Base-by-base conservation (phyloP, 2,888 invertebrate species). In the Heteropelma amictum region DNA sequence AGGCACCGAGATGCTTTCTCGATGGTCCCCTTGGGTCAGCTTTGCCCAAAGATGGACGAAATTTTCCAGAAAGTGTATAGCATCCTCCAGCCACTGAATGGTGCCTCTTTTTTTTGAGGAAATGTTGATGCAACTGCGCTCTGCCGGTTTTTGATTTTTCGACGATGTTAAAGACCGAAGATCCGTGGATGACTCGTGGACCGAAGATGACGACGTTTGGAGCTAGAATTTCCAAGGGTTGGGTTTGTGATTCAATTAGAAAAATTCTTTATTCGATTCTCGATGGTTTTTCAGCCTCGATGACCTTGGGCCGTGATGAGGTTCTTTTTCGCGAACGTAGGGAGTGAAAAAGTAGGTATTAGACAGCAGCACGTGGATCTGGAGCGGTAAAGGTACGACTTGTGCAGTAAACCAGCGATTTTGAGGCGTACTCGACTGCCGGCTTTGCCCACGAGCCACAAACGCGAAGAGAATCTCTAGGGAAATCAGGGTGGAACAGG, bases 401-500 rank as follows among this genome's bases (percentile, higher is more conserved):
- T 71, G 54, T 28, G 35, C 26, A 54, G 72, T 42, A 60, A 54
- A 63, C 30, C 40, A 42, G 58, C 64, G 70, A 53, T 70, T 70
- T 60, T 70, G 58, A 53, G 69, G 69, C 70, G 30, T 47, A 56
- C 74, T 74, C 51, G 73, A 68, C 68, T 77, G 74, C 79, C 68
- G 79, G 72, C 49, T 42, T 19, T 56, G 75, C 68, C n/a, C 64
- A 75, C 72, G 69, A 68, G 70, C 77, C 65, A 33, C 77, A 76
- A 74, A 74, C 79, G 63, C 65, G 73, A 77, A 45, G 47, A 67
- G 71, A 83, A 79, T 83, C 87, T 84, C 87, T 58, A 74, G 87
- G 87, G 87, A 87, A 87, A 87, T 87, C 87, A 87, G 81, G 70
- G 81, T 85, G 84, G 86, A 85, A 85, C 83, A 61, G 80, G 78